Conservation (phyloP, 1,140 invertebrate species). For the Matsumurasca onukii region DNA sequence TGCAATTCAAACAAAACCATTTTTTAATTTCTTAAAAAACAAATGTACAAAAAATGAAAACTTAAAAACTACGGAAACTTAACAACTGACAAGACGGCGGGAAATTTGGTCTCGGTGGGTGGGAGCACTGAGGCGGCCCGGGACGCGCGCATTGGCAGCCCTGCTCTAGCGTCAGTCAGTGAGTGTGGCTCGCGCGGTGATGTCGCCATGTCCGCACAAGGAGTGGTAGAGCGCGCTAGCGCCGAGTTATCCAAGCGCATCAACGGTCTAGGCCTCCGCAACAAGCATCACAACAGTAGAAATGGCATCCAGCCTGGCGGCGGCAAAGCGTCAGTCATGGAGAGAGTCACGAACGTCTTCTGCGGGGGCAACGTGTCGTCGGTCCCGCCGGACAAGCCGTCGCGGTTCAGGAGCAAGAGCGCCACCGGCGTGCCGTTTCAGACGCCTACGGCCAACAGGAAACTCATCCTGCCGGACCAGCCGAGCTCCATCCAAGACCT, state of each 20-base stretch:
- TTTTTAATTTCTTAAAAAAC: too few relatives aligned
- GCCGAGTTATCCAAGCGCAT: constrained; percentile 84
- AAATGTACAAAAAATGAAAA: too few relatives aligned
- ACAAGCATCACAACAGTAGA: constrained; percentile 55
- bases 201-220: constrained; percentile 65
- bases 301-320: constrained; percentile 40
- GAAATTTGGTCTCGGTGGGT: too few relatives aligned
- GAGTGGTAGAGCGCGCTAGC: constrained; percentile 83
- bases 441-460: constrained; percentile 20
- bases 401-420: constrained; percentile 42
- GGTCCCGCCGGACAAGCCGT: constrained; percentile 40
- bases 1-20: too few relatives aligned
- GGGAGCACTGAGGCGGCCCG: constrained; percentile 1
- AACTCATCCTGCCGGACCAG: constrained; percentile 35
- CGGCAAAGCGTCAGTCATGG: constrained; percentile 71
- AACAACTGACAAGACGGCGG: too few relatives aligned
- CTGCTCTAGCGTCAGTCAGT: neutral
- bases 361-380: constrained; percentile 58
- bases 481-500: constrained; percentile 72
- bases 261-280: constrained; percentile 75
- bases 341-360: constrained; percentile 79
- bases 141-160: constrained; percentile 16
- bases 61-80: too few relatives aligned
- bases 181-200: neutral
- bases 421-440: constrained; percentile 36